Base-by-base conservation (phyloP, 2,113 vertebrate genomes). In the Limnothrissa miodon region DNA sequence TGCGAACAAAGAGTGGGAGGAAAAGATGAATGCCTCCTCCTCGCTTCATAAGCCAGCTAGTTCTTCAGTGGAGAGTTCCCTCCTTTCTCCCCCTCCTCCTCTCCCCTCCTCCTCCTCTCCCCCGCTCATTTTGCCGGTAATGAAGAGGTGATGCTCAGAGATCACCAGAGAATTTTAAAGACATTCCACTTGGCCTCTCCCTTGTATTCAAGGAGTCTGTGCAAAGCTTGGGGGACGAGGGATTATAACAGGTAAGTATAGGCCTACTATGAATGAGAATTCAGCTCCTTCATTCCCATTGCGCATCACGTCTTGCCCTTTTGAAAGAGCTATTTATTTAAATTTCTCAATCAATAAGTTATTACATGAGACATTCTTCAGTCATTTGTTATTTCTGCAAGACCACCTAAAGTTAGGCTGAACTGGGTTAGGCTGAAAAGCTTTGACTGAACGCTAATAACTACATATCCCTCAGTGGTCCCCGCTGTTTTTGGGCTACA, bases 281-380 rank as follows among this genome's bases (percentile, higher is more conserved):
- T 51, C 48, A 36, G 51, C 39, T 82, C 17, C 84, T 74, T 83
- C 80, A 80, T 83, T 83, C 84, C 29, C 79, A 29, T 46, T 59
- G 25, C 45, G 53, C 74, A 44, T 44, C 17, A 62, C 39, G 29
- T 48, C 81, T 83, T 42, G 66, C n/a, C 62, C 53, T 80, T n/a
- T 33, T 25, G 10, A 81, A 4, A 39, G 66, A 45, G 80, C 79
- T 53, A 79, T 45, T 84, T 66, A 74, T 81, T 80, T 53, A 48
- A 5, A 83, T 89, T 85, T 86, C 45, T 56, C 48, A 86, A 86
- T 89, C 85, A 70, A 78, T 87, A 90, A 45, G 48, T 85, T 39
- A 83, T 85, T 87, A 88, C 46, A n/a, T 48, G 15, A 56, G 78
- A 66, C n/a, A n/a, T 56, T 44, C 17, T 51, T 39, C 85, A 46